Base-by-base conservation (phyloP, 23 tunicate genomes). In the Halocynthia aurantium region DNA sequence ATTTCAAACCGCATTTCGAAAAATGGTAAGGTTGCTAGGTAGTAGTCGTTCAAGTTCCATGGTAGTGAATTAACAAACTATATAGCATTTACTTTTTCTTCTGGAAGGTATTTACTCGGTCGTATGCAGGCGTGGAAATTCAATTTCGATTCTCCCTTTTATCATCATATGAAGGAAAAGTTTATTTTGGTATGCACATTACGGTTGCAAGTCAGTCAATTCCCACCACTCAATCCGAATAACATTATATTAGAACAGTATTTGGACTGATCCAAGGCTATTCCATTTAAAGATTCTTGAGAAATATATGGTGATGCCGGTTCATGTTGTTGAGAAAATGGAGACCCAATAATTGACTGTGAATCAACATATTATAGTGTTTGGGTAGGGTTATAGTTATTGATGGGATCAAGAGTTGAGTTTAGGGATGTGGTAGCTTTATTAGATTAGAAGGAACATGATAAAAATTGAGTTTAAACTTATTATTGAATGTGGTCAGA, bases 61-160 rank as follows among this genome's bases (percentile, higher is more conserved):
- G n/a, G n/a, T n/a, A n/a, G n/a, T n/a, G n/a, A n/a, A n/a, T n/a
- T 31, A 4, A 31, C 44, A 31, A 31, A 31, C 44, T 31, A 31
- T 31, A 31, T 9, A 55, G 2, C 67, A 62, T 61, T 40, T 52
- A 61, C 50, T 62, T 11, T 8, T 17, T 17, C 10, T 62, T 44
- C 49, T 5, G 5, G 13, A 51, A 89, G 96, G 96, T 81, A 77
- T 77, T 70, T 91, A n/a, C 55, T 51, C n/a, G 84, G 81, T 56
- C 84, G 97, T 50, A 18, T 91, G 19, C 64, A 70, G 54, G 81
- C 91, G 15, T 85, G 90, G 97, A 71, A 71, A 15, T 91, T 91
- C 52, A 70, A 72, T 51, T 91, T 91, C 77, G 90, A 91, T 72
- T 77, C 81, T 71, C 65, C 70, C 15, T 91, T 85, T 82, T 87